Conservation (phyloP, 92 coral and sea anemone genomes). For the Blastomussa wellsi region DNA sequence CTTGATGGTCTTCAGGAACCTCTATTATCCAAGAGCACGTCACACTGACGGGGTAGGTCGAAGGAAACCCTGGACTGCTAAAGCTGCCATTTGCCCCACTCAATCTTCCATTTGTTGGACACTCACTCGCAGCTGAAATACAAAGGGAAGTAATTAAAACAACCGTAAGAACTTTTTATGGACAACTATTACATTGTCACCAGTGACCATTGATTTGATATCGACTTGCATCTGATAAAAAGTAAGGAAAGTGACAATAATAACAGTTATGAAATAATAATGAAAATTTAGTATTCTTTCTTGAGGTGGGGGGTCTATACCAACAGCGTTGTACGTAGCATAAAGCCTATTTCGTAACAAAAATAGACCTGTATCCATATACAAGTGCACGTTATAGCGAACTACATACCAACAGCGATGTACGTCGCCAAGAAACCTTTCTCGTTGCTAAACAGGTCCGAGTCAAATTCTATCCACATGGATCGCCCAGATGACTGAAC, state of each 20-base stretch:
- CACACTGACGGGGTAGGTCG: conserved; percentile 31
- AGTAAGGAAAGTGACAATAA: too few species aligned
- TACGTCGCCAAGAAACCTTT: not conserved
- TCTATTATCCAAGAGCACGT: conserved; percentile 50
- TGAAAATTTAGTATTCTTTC: too few species aligned
- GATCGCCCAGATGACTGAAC: not conserved
- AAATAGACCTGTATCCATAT: too few species aligned
- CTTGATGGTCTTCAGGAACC: conserved; percentile 33
- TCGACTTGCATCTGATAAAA: too few species aligned
- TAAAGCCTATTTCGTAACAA: too few species aligned
- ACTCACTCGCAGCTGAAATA: not conserved
- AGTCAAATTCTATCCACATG: conserved; percentile 15
- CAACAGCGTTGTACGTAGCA: too few species aligned
- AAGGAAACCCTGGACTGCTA: conserved; percentile 53
- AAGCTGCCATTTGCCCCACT: conserved; percentile 31
- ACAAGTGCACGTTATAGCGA: too few species aligned
- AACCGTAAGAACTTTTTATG: not conserved
- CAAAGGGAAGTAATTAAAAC: not conserved
- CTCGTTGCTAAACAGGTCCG: not conserved
- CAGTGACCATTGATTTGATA: too few species aligned
- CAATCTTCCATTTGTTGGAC: not conserved
- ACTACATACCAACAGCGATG: conserved; percentile 2
- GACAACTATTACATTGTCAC: too few species aligned
- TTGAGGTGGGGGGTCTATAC: too few species aligned
- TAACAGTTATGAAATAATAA: too few species aligned